phyloP scores from a whole-genome alignment of 2,797 vertebrate species.

The Ctenopoma multispine region DNA sequence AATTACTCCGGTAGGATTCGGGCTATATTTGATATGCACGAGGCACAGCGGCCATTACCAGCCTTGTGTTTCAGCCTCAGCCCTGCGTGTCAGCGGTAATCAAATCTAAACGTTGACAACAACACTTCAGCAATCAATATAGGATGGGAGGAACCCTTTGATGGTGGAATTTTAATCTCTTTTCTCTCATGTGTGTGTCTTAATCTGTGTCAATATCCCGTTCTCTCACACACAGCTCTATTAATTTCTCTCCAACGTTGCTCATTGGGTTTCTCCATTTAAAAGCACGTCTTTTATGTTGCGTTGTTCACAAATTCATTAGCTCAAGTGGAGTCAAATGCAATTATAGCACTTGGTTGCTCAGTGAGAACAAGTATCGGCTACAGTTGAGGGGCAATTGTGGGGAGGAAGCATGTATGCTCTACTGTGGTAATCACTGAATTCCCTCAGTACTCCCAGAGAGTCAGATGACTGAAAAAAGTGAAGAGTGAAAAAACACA shows the following conservation, averaged over 20 bases:
- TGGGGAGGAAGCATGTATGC: slow-evolving; percentile 1
- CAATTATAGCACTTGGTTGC: slow-evolving; percentile 55
- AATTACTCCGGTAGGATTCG: slow-evolving; percentile 81
- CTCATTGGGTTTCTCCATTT: slow-evolving; percentile 66
- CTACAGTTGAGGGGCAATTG: slow-evolving; percentile 10
- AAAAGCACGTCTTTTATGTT: slow-evolving; percentile 65
- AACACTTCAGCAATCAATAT: slow-evolving; percentile 84
- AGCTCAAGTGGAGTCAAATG: slow-evolving; percentile 76
- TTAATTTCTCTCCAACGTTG: slow-evolving; percentile 55
- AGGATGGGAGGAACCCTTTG: slow-evolving; percentile 72
- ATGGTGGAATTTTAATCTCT: slow-evolving; percentile 80
- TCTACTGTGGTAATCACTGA: slow-evolving; percentile 14
- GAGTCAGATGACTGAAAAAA: slow-evolving; percentile 22
- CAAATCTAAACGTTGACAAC: slow-evolving; percentile 87
- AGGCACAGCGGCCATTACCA: slow-evolving; percentile 75
- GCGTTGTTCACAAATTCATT: slow-evolving; percentile 63
- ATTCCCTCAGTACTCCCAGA: slow-evolving; percentile 18
- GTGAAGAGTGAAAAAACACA: slow-evolving; percentile 17
- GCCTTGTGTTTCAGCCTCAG: slow-evolving; percentile 82
- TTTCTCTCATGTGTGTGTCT: slow-evolving; percentile 58
- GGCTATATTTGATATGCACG: slow-evolving; percentile 83
- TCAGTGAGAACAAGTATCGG: slow-evolving; percentile 21
- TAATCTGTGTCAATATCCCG: slow-evolving; percentile 74
- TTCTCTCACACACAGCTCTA: slow-evolving; percentile 60
- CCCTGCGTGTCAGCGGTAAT: slow-evolving; percentile 85